phyloP scores from a whole-genome alignment of 2,113 vertebrate species.

The Microtus montanus region DNA sequence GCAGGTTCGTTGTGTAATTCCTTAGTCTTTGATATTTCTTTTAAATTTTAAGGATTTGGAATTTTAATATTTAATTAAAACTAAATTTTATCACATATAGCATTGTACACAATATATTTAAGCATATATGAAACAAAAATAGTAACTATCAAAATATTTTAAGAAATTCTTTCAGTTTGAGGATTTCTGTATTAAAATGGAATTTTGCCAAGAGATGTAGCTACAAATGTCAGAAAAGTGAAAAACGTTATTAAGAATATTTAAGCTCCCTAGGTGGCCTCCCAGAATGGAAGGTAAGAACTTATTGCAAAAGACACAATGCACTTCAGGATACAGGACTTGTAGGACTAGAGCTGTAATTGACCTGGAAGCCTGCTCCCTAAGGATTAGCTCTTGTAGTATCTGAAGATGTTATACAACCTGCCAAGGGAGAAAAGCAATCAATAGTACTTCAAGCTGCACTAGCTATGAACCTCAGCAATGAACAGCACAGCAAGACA shows the following conservation, averaged over 20 bases:
- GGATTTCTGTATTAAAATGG: not conserved
- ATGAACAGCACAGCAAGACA: not conserved
- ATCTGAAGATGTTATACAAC: not conserved
- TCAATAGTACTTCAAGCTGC: not conserved
- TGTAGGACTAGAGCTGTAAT: not conserved
- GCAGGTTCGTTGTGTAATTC: no score
- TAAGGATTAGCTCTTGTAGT: not conserved
- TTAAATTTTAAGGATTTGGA: not conserved
- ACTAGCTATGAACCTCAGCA: not conserved
- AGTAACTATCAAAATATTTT: not conserved
- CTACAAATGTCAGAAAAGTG: not conserved
- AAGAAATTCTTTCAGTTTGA: not conserved
- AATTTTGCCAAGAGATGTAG: not conserved
- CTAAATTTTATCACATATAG: not conserved
- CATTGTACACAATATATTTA: not conserved
- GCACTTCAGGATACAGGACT: not conserved
- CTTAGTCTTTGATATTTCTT: not conserved
- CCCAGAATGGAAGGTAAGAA: not conserved
- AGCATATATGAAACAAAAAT: not conserved
- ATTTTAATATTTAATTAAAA: slow-evolving; percentile 1
- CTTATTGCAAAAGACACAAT: not conserved
- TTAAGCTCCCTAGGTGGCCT: not conserved
- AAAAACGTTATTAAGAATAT: not conserved
- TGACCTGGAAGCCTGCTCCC: not conserved
- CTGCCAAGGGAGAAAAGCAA: not conserved